Evolutionary conservation across 2,797 vertebrate species (phyloP), one percentile per base, ranked within the genome.

Genomic region (Ctenopoma kingsleyae): DNA sequence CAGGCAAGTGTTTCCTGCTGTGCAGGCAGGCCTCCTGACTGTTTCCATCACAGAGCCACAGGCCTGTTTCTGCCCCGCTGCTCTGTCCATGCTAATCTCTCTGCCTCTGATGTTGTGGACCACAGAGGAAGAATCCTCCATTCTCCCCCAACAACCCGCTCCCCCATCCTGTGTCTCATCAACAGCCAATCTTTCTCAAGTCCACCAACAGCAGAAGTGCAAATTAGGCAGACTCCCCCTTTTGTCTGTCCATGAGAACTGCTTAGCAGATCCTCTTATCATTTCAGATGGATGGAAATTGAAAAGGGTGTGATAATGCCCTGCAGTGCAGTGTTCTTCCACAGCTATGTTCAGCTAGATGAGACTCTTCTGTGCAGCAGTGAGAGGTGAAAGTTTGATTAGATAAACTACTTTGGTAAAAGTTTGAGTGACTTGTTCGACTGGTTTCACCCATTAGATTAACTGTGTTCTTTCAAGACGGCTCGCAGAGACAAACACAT

Each of bases 31-130:
- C 86, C 88, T 81, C 53, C 85, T 89, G 81, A 81, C 79, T 86
- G 87, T 86, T 91, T 90, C 88, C 81, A 93, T 91, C 89, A 87
- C 80, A 74, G 81, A 91, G 80, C 88, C 80, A 83, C 87, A 75
- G 91, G 90, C 87, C 75, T 81, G 74, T 85, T 81, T 85, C 80
- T 87, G 80, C 67, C 89, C 84, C 27, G 80, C 82, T 88, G 90
- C 65, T 87, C 63, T 38, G 56, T 57, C 67, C 86, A 75, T 23
- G 61, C 86, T 87, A 71, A 69, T 76, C 73, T 71, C 64, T 81
- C 77, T 83, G 53, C 48, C 55, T 76, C 62, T 78, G 68, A 84
- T 80, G 76, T 55, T 38, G 60, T 54, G 63, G 56, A 65, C 67
- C 55, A 64, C 47, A 69, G 54, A 64, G 49, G 59, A 71, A 44